Conservation (phyloP, 1,140 invertebrate species). For the Aphaenogaster rudis region DNA sequence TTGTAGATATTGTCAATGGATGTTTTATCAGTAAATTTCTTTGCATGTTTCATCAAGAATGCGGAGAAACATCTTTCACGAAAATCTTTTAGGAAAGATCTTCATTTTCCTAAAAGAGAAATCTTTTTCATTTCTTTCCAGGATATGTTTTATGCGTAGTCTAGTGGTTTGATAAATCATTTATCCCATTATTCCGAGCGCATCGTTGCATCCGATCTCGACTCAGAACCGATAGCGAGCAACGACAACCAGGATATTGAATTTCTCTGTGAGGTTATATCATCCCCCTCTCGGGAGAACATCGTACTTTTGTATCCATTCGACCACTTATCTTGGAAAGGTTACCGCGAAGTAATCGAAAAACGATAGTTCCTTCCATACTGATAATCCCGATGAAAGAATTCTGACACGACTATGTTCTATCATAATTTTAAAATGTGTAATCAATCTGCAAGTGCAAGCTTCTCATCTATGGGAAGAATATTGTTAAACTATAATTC, state of each 20-base stretch:
- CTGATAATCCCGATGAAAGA: conserved; percentile 8
- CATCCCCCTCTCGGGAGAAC: conserved; percentile 23
- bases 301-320: conserved; percentile 52
- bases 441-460: not conserved
- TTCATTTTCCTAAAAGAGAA: not conserved
- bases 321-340: conserved; percentile 55
- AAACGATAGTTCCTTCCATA: conserved; percentile 35
- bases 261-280: conserved; percentile 47
- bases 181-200: conserved; percentile 18
- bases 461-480: not conserved
- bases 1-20: not conserved
- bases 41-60: not conserved
- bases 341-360: conserved; percentile 26
- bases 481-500: not conserved
- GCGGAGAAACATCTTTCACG: not conserved
- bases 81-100: not conserved
- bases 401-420: not conserved
- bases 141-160: not conserved
- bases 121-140: not conserved
- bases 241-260: conserved; percentile 72
- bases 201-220: conserved; percentile 58
- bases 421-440: conserved; percentile 38
- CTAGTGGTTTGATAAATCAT: conserved; percentile 25
- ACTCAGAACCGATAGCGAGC: conserved; percentile 33
- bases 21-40: not conserved